Conservation (phyloP, 2,888 invertebrate species). For the Oasisia sp. region DNA sequence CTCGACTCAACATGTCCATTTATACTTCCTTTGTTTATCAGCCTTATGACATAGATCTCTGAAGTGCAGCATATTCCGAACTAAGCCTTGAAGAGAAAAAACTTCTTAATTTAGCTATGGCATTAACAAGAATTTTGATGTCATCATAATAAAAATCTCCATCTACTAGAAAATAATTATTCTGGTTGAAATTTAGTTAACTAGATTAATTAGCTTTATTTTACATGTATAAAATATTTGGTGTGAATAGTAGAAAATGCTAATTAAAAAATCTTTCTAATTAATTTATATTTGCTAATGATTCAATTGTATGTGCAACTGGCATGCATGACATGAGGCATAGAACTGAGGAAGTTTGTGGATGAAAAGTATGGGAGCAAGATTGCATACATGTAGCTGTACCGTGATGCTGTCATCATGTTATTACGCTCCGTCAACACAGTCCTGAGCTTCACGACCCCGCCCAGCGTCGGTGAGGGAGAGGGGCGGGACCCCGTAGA, state of each 20-base stretch:
- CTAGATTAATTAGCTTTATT: no score
- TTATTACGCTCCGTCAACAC: not conserved
- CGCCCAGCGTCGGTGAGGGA: conserved; percentile 1
- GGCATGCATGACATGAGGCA: not conserved
- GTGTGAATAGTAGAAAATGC: no score
- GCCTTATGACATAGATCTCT: not conserved
- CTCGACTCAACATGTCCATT: not conserved
- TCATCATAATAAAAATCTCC: no score
- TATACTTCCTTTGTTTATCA: not conserved
- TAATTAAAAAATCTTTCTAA: no score
- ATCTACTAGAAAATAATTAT: no score
- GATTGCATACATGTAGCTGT: not conserved
- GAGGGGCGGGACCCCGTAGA: not conserved
- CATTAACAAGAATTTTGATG: no score
- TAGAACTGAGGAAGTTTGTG: not conserved
- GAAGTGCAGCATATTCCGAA: no score
- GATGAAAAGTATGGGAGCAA: not conserved
- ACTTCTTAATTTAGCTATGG: no score
- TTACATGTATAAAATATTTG: no score
- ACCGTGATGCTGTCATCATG: not conserved
- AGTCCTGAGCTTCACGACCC: conserved; percentile 12
- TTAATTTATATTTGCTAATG: not conserved
- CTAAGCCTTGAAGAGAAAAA: no score
- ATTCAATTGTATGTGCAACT: not conserved
- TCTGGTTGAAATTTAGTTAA: no score